Conservation (phyloP, 1,140 invertebrate genomes). For the Drosophila bipectinata region DNA sequence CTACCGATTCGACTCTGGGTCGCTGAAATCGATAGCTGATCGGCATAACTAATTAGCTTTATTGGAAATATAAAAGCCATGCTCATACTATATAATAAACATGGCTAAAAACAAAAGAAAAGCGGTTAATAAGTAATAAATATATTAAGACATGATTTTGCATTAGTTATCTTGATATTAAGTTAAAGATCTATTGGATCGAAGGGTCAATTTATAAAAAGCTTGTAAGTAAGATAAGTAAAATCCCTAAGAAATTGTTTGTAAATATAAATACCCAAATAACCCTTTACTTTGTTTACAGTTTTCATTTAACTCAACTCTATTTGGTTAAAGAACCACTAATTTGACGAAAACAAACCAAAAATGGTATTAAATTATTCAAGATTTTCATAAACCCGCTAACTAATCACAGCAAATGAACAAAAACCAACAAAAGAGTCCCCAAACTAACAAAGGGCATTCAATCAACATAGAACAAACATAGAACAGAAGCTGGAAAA, state of each 20-base stretch:
- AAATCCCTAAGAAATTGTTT: too few species aligned
- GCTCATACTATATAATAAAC: not conserved
- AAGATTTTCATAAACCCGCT: conserved; percentile 30
- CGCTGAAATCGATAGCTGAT: conserved; percentile 55
- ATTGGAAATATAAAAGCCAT: conserved; percentile 15
- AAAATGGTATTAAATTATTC: conserved; percentile 35
- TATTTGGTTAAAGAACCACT: conserved; percentile 1
- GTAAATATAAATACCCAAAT: not conserved
- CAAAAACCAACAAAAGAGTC: conserved; percentile 44
- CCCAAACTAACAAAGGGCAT: conserved; percentile 68
- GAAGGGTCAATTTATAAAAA: too few species aligned
- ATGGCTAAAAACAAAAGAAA: conserved; percentile 18
- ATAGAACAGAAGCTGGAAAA: conserved; percentile 23
- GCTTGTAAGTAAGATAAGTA: too few species aligned
- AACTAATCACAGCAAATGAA: conserved; percentile 56
- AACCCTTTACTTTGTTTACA: conserved; percentile 6
- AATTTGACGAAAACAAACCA: conserved; percentile 15
- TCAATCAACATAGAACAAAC: conserved; percentile 72
- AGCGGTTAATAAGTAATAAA: conserved; percentile 13
- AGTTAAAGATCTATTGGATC: not conserved
- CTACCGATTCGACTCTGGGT: conserved; percentile 44
- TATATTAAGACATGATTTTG: conserved; percentile 21
- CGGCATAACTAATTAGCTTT: conserved; percentile 49
- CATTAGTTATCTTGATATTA: conserved; percentile 6
- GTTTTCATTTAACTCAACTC: conserved; percentile 1